These are phyloP conservation scores for Cantharis flavilabris DNA, from an alignment of 2,888 invertebrate genomes.

Conservation along the genomic window DNA sequence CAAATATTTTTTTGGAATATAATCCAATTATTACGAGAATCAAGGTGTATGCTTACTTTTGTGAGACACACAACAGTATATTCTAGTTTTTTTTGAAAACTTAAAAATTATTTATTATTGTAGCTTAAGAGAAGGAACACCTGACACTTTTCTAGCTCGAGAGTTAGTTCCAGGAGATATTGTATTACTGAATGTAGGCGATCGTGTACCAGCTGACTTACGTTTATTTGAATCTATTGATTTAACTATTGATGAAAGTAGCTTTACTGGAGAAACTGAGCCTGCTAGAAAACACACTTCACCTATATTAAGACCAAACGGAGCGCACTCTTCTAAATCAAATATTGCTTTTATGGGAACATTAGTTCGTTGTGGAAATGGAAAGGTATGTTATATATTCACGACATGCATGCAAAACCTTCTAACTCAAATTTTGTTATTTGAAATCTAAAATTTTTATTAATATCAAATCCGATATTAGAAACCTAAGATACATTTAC, in stretches of 20 bases:
- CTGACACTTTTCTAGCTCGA: slow-evolving; percentile 90
- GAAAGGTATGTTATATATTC: slow-evolving; percentile 68
- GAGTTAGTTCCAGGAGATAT: slow-evolving; percentile 98
- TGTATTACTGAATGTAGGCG: slow-evolving; percentile 90
- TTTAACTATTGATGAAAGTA: slow-evolving; percentile 95
- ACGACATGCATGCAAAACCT: too few species aligned
- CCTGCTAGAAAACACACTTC: slow-evolving; percentile 80
- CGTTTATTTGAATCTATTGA: slow-evolving; percentile 92
- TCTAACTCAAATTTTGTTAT: too few species aligned
- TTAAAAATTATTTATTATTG: slow-evolving; percentile 38
- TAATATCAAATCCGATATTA: too few species aligned
- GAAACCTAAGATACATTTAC: too few species aligned
- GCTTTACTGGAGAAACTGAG: slow-evolving; percentile 98
- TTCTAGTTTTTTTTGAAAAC: slow-evolving; percentile 2
- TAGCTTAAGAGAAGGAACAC: slow-evolving; percentile 83
- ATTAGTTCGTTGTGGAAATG: slow-evolving; percentile 91
- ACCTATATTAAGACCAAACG: slow-evolving; percentile 59
- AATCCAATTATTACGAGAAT: too few species aligned
- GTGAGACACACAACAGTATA: too few species aligned
- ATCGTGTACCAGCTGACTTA: slow-evolving; percentile 95
- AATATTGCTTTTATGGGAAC: slow-evolving; percentile 99
- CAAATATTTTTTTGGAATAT: too few species aligned
- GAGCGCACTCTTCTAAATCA: slow-evolving; percentile 70
- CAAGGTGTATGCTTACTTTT: too few species aligned
- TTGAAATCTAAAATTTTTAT: too few species aligned